A percentile compares a stretch with the other conserved stretches of the same genome.
These are phyloP conservation scores for Habrosyne pyritoides DNA, from an alignment of 2,888 invertebrate genomes.

Conservation along the genomic window DNA sequence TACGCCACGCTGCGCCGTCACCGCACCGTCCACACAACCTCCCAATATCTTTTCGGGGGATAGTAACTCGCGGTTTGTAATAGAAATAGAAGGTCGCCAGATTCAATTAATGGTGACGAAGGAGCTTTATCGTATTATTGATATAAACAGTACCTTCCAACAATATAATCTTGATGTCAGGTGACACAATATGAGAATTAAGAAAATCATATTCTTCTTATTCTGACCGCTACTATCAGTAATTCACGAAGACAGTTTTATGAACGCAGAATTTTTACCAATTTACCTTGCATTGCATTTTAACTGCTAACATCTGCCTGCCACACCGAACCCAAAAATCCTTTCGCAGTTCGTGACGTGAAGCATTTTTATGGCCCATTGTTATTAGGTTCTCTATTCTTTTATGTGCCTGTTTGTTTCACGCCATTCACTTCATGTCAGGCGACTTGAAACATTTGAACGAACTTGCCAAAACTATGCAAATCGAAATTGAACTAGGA, in stretches of 20 bases:
- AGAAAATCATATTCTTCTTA: too few relatives aligned
- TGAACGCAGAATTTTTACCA: too few relatives aligned
- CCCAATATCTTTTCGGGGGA: background rate
- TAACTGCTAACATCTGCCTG: background rate
- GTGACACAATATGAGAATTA: too few relatives aligned
- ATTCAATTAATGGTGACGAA: background rate
- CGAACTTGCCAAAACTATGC: slow-evolving; percentile 3
- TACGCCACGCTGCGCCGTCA: background rate
- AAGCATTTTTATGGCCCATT: background rate
- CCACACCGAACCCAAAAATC: background rate
- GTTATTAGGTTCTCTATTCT: background rate
- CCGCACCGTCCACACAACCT: background rate
- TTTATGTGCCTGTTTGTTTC: background rate
- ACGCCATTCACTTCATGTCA: background rate
- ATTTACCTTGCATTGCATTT: too few relatives aligned
- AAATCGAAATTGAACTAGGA: background rate
- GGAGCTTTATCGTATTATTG: background rate
- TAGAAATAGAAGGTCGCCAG: background rate
- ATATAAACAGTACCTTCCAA: background rate
- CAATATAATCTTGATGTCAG: background rate
- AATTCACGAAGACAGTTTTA: too few relatives aligned
- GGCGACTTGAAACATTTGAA: background rate
- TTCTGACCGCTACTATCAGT: too few relatives aligned
- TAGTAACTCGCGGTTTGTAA: background rate
- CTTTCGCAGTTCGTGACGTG: background rate